Percentiles rank a stretch among this genome's conserved stretches.
phyloP scores from a whole-genome alignment of 30 jellyfish, hydroid and myxozoan genomes.

The Hydractinia symbiolongicarpus region DNA sequence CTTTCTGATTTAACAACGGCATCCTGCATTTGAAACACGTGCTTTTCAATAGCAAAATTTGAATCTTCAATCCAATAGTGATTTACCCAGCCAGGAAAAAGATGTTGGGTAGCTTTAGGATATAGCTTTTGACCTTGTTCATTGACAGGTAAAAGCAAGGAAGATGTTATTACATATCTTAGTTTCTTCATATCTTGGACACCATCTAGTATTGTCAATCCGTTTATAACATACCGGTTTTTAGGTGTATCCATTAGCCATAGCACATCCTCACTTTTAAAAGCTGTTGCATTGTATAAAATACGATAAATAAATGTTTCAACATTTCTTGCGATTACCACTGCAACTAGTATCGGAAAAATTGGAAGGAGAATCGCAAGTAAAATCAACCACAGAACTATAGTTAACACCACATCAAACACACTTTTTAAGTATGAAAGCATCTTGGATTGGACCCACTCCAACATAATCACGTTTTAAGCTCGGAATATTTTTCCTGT shows the following conservation, averaged over 20 bases:
- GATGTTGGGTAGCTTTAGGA: conserved; percentile 27
- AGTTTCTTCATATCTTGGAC: conserved; percentile 33
- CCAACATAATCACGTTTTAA: no score
- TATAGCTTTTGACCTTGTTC: conserved; percentile 24
- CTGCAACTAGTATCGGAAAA: background rate
- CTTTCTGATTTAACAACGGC: conserved; percentile 22
- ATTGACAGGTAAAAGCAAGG: conserved; percentile 25
- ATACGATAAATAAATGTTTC: conserved; percentile 32
- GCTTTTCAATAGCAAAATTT: conserved; percentile 38
- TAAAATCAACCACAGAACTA: background rate
- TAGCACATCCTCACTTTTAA: conserved; percentile 46
- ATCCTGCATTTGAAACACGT: conserved; percentile 45
- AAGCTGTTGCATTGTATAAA: conserved; percentile 40
- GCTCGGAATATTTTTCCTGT: no score
- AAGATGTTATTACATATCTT: conserved; percentile 11
- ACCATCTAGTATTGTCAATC: conserved; percentile 39
- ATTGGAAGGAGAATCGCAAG: background rate
- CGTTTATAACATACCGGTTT: conserved; percentile 61
- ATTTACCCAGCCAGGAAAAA: conserved; percentile 42
- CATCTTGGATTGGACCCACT: no score
- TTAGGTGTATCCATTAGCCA: conserved; percentile 61
- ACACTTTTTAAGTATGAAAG: background rate
- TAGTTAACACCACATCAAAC: background rate
- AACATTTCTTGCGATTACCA: background rate
- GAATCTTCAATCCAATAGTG: conserved; percentile 59